These are phyloP conservation scores for Melanchra persicariae DNA, from an alignment of 2,888 invertebrate species.

Conservation along the genomic window DNA sequence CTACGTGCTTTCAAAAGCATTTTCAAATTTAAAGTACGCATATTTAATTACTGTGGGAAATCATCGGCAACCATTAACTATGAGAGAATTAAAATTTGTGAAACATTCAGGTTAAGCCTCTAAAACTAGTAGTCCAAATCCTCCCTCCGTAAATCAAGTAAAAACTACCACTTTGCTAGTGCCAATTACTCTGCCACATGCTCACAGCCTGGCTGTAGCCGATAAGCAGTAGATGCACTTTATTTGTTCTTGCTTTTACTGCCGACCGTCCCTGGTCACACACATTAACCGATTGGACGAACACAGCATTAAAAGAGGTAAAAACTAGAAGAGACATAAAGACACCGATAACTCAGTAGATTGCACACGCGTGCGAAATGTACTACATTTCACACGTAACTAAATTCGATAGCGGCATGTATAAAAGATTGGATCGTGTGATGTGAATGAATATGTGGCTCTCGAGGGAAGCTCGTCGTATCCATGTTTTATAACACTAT, in stretches of 20 bases:
- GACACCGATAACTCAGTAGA: slow-evolving; percentile 8
- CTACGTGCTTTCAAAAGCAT: background rate
- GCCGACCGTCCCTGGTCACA: slow-evolving; percentile 2
- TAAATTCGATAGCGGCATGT: slow-evolving; percentile 54
- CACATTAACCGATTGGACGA: slow-evolving; percentile 39
- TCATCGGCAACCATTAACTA: background rate
- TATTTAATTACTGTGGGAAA: background rate
- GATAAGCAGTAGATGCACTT: slow-evolving; percentile 37
- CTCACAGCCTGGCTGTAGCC: slow-evolving; percentile 1
- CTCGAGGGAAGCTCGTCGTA: slow-evolving; percentile 45
- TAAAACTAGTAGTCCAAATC: background rate
- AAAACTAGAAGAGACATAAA: slow-evolving; percentile 23
- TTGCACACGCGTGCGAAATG: background rate
- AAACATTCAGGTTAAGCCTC: background rate
- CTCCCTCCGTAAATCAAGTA: background rate
- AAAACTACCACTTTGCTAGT: background rate
- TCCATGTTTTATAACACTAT: slow-evolving; percentile 66
- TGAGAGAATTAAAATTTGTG: background rate
- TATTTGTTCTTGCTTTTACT: slow-evolving; percentile 30
- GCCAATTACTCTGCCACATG: slow-evolving; percentile 2
- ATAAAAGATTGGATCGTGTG: slow-evolving; percentile 56
- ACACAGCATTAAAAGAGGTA: slow-evolving; percentile 30
- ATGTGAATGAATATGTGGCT: slow-evolving; percentile 53
- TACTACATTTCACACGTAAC: slow-evolving; percentile 45
- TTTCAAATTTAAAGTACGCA: background rate